A percentile compares a stretch with the other conserved stretches of the same genome.
Evolutionary conservation across 2,888 invertebrate genomes (phyloP).

Genomic region (Synergus japonicus): DNA sequence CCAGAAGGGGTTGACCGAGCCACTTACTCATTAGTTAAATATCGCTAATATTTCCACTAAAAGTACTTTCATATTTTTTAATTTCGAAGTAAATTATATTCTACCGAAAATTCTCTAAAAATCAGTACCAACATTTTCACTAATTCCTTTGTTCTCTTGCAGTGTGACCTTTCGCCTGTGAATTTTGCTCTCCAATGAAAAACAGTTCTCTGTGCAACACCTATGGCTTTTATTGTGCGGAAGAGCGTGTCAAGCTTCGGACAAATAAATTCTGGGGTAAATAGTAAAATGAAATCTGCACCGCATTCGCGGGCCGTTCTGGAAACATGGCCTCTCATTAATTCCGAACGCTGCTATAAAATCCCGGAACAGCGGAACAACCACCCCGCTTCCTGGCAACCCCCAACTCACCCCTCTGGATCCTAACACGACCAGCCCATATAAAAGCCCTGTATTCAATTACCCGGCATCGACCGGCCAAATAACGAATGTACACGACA

Average conservation of each 20-base stretch:
- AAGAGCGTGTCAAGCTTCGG: slow-evolving; percentile 13
- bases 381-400: slow-evolving; percentile 55
- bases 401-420: slow-evolving; percentile 41
- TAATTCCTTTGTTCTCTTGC: neutral
- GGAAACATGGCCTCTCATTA: slow-evolving; percentile 71
- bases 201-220: slow-evolving; percentile 1
- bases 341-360: slow-evolving; percentile 68
- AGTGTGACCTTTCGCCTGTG: neutral
- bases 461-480: slow-evolving; percentile 68
- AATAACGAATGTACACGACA: slow-evolving; percentile 69
- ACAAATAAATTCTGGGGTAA: slow-evolving; percentile 68
- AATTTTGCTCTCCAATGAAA: slow-evolving; percentile 3
- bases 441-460: slow-evolving; percentile 71
- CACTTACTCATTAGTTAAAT: neutral
- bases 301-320: slow-evolving; percentile 63
- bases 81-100: neutral
- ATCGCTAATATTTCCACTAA: neutral
- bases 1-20: neutral
- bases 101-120: neutral
- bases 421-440: slow-evolving; percentile 48
- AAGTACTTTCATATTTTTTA: neutral
- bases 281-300: slow-evolving; percentile 71
- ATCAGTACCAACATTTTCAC: neutral
- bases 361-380: slow-evolving; percentile 63
- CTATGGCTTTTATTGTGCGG: slow-evolving; percentile 31